Evolutionary conservation across 2,888 invertebrate species (phyloP), one percentile per base, ranked within the genome.

Genomic region (Anoncus sp.): DNA sequence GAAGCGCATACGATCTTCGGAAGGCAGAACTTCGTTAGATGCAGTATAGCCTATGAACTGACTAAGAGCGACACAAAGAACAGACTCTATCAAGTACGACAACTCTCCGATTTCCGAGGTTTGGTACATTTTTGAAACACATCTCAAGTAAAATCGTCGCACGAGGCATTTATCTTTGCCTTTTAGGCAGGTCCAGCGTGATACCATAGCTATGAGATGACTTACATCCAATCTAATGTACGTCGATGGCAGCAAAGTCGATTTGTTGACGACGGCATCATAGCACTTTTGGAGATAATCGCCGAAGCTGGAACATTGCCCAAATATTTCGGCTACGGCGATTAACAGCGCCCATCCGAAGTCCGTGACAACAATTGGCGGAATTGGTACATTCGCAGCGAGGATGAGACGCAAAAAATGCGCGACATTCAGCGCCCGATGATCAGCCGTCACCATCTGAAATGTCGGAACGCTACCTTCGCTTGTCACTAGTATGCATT

Each of bases 401-500:
- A 75, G 31, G 12, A 78, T 71, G 3, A 65, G 16, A 1, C 67
- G 53, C 18, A 78, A 53, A 60, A 78, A 75, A 49, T 70, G 31
- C 0, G 59, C 62, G 40, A 78, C 55, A 20, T 43, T 43, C 5
- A 43, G 43, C 16, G 43, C 43, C 5, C 43, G 43, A 5, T 77
- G 59, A 27, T 77, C 77, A 9, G 35, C 69, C 16, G 77, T 49
- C 62, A 79, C 57, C 71, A 71, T 75, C 22, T 79, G 79, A 16
- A 79, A 75, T 0, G 40, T 16, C 6, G 73, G 72, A 2, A 69
- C 45, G 38, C 69, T 79, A 9, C 76, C 71, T 55, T 75, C 71
- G 18, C 18, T 10, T 2, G 75, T 71, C 10, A 67, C 35, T 5
- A 79, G 66, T 12, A 79, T 27, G 18, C 79, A 75, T 22, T 79